Base-by-base conservation (phyloP, 2,888 invertebrate species). In the Prenolepis imparis region DNA sequence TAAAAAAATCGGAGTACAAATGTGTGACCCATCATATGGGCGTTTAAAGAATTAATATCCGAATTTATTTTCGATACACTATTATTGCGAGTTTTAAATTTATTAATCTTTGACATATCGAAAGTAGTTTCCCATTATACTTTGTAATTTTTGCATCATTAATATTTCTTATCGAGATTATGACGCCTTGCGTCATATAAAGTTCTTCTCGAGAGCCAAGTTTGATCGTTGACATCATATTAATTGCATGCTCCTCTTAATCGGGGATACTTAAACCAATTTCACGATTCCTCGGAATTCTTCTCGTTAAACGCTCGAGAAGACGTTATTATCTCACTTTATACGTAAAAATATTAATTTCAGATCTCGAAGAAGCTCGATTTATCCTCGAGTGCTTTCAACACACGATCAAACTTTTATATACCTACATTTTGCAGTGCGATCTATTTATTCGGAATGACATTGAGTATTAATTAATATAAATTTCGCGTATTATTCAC, bases 231-330 rank as follows among this genome's bases (percentile, higher is more conserved):
- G 39, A 59, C 73, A 21, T 73, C 52, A 41, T 57, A 66, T 82
- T 86, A 88, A 88, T 87, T 84, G 83, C 28, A 39, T 41, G 11
- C 24, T 78, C 36, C 55, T 32, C 55, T 83, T 85, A 85, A 80
- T 82, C 59, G n/a, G n/a, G 48, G 67, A 82, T 78, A 84, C 9
- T 73, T 52, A 41, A 68, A 77, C 28, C 61, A 73, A 48, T 64
- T 67, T 78, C 61, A 80, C 63, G 55, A 85, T 73, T 80, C 41
- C 41, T 1, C 61, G 77, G 61, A 84, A 73, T 85, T 73, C 75
- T 41, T 57, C 11, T 12, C 15, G 6, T 48, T 3, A 2, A 3
- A n/a, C 21, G 39, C 3, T 61, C n/a, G 41, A 9, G n/a, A n/a
- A 52, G 15, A 41, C 39, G 4, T 41, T 36, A 36, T 61, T 5